These are phyloP conservation scores for Chironomus tentans DNA, from an alignment of 2,888 invertebrate species.

Conservation along the genomic window DNA sequence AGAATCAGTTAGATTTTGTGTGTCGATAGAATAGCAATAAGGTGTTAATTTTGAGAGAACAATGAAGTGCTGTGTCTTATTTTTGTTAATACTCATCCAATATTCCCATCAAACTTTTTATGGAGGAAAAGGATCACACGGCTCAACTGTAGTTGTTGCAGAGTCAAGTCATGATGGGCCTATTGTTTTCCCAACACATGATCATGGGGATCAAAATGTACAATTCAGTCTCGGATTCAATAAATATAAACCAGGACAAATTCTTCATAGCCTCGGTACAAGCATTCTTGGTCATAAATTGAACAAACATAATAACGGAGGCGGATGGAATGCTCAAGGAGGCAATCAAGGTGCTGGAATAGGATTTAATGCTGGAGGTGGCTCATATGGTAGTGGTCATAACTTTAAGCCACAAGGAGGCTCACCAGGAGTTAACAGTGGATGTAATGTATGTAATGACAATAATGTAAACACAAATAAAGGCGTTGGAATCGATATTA, in stretches of 20 bases:
- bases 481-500: too few relatives aligned
- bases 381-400: background rate
- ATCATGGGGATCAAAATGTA: background rate
- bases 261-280: background rate
- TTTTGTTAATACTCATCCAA: background rate
- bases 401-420: too few relatives aligned
- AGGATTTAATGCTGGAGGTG: background rate
- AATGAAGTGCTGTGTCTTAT: background rate
- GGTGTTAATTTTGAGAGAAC: background rate
- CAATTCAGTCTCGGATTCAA: background rate
- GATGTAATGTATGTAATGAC: too few relatives aligned
- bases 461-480: too few relatives aligned
- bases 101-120: background rate
- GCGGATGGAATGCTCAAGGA: background rate
- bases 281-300: background rate
- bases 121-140: background rate
- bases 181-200: background rate
- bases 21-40: background rate
- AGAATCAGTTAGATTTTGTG: background rate
- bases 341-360: background rate
- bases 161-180: background rate
- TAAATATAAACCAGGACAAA: background rate
- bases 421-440: too few relatives aligned
- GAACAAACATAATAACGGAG: background rate
- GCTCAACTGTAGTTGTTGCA: background rate